Conservation (phyloP, 2,113 vertebrate genomes). For the Bubo scandiacus region DNA sequence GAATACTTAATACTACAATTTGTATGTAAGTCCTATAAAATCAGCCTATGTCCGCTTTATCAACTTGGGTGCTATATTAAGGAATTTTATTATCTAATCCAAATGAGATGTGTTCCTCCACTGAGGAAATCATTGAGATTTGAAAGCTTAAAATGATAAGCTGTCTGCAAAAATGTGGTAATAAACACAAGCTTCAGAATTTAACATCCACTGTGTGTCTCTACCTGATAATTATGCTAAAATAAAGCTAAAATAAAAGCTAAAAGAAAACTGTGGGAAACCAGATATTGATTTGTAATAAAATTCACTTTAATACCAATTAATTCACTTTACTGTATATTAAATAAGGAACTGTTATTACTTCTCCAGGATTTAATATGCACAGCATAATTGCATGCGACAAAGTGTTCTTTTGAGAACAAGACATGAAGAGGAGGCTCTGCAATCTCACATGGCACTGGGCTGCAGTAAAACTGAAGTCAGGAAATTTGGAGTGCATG, state of each 20-base stretch:
- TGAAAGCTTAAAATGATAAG: neutral
- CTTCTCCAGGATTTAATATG: conserved; percentile 9
- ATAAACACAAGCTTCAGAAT: conserved; percentile 5
- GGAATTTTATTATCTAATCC: neutral
- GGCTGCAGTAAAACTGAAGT: neutral
- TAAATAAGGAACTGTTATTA: conserved; percentile 17
- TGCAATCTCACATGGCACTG: neutral
- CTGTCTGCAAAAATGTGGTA: neutral
- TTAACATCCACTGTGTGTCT: neutral
- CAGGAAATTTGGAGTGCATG: neutral
- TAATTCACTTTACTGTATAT: conserved; percentile 24
- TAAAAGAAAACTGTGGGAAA: neutral
- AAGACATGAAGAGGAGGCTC: neutral
- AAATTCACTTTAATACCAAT: conserved; percentile 23
- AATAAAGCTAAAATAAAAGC: conserved; percentile 19
- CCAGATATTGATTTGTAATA: neutral
- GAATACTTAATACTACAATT: neutral
- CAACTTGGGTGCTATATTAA: neutral
- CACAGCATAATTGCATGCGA: neutral
- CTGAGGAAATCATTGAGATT: neutral
- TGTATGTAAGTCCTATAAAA: neutral
- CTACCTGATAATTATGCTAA: conserved; percentile 16
- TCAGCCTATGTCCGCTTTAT: neutral
- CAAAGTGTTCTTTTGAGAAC: conserved; percentile 8
- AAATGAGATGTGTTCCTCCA: neutral